Evolutionary conservation across 2,797 vertebrate species (phyloP).

Genomic region (Pterois miles): DNA sequence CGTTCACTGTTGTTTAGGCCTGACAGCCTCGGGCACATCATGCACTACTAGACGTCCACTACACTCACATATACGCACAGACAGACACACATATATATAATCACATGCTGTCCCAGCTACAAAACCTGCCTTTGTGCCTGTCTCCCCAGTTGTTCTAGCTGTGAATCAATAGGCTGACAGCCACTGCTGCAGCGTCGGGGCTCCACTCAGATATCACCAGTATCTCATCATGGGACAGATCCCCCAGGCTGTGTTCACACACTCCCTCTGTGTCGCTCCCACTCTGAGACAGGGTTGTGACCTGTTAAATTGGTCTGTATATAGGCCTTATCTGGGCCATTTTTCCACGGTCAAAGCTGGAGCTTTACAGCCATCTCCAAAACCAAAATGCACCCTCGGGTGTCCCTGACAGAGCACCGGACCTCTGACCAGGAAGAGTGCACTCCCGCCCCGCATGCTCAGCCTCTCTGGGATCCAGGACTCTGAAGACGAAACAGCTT

Average conservation of each 20-base stretch:
- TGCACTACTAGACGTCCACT: constrained; percentile 23
- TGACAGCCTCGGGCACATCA: constrained; percentile 35
- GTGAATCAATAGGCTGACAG: constrained; percentile 74
- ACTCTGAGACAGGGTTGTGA: constrained; percentile 70
- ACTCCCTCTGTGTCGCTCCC: constrained; percentile 57
- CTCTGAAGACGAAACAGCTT: constrained; percentile 9
- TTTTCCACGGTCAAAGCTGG: constrained; percentile 67
- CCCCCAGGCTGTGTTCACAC: constrained; percentile 67
- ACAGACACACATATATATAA: constrained; percentile 10
- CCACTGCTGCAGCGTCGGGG: constrained; percentile 53
- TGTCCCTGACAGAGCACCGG: constrained; percentile 35
- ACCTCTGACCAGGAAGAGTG: constrained; percentile 48
- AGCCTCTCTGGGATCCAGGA: constrained; percentile 32
- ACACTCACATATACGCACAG: constrained; percentile 15
- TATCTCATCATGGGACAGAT: constrained; percentile 72
- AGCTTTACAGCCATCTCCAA: constrained; percentile 56
- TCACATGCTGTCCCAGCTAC: constrained; percentile 38
- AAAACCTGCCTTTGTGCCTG: constrained; percentile 49
- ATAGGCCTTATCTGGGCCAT: constrained; percentile 64
- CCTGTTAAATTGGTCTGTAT: constrained; percentile 71
- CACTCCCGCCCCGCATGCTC: constrained; percentile 19
- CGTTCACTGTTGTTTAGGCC: constrained; percentile 47
- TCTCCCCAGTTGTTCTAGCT: constrained; percentile 57
- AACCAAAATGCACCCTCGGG: constrained; percentile 61
- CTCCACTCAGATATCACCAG: constrained; percentile 66